Evolutionary conservation across 2,113 vertebrate genomes (phyloP).

Genomic region (Pyrgilauda ruficollis): DNA sequence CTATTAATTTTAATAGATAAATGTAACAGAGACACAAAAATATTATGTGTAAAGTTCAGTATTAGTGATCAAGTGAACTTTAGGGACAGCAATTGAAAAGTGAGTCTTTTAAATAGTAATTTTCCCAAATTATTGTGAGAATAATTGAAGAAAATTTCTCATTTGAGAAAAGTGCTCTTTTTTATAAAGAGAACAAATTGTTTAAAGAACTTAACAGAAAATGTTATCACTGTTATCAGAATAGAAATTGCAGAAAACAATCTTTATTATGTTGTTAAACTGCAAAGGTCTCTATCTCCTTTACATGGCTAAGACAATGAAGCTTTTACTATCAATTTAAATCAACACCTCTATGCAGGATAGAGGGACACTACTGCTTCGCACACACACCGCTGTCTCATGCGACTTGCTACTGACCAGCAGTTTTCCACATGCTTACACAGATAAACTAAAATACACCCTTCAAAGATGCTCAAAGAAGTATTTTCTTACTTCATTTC

Average conservation of each 20-base stretch:
- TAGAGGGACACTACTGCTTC: not conserved
- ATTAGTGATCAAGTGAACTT: not conserved
- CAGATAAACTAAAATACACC: not conserved
- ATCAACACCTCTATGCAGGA: not conserved
- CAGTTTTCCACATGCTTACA: not conserved
- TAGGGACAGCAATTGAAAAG: not conserved
- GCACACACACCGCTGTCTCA: not conserved
- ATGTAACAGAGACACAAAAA: not conserved
- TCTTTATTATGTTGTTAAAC: not conserved
- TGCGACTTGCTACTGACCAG: not conserved
- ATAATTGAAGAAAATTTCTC: not conserved
- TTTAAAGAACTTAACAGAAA: conserved; percentile 10
- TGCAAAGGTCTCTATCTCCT: not conserved
- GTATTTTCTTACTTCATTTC: not conserved
- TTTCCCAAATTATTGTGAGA: not conserved
- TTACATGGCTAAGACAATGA: not conserved
- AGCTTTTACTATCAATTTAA: not conserved
- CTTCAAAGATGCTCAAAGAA: not conserved
- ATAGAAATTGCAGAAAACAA: not conserved
- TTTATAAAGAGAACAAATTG: not conserved
- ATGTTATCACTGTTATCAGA: not conserved
- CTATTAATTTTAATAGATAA: not conserved
- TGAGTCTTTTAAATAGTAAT: not conserved
- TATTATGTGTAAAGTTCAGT: not conserved
- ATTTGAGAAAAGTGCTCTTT: not conserved